Evolutionary conservation across 2,113 vertebrate genomes (phyloP).

Genomic region (Pseudorhombus dupliciocellatus): DNA sequence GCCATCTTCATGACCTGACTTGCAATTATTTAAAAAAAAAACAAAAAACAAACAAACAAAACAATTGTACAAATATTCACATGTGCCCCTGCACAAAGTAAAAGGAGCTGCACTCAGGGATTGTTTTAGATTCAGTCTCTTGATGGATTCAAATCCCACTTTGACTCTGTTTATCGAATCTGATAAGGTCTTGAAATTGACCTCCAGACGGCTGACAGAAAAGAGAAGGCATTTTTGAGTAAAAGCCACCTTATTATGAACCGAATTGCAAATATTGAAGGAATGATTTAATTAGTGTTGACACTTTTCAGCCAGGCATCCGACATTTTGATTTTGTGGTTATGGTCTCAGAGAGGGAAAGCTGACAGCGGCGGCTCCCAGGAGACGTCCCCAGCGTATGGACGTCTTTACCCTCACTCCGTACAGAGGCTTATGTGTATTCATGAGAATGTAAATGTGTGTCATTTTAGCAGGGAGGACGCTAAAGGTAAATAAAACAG

Average conservation of each 20-base stretch:
- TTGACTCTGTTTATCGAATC: constrained; percentile 9
- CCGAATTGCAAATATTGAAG: background rate
- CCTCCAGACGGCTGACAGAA: constrained; percentile 19
- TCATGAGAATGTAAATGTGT: constrained; percentile 63
- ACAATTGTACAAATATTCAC: background rate
- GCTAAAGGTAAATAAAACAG: constrained; percentile 50
- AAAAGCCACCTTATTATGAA: background rate
- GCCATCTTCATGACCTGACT: too few relatives aligned
- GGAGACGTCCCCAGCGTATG: constrained; percentile 24
- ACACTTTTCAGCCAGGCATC: constrained; percentile 40
- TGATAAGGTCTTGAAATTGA: constrained; percentile 13
- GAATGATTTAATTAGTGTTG: constrained; percentile 34
- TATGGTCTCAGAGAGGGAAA: constrained; percentile 11
- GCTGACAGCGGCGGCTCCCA: constrained; percentile 19
- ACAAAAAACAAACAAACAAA: background rate
- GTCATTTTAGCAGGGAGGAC: constrained; percentile 27
- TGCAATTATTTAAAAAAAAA: background rate
- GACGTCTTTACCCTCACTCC: constrained; percentile 41
- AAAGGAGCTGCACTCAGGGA: background rate
- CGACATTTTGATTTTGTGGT: constrained; percentile 25
- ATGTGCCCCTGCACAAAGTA: background rate
- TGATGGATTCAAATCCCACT: background rate
- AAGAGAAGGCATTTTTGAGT: background rate
- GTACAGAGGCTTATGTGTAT: constrained; percentile 51
- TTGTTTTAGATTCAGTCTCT: constrained; percentile 10